Base-by-base conservation (phyloP, 2,888 invertebrate genomes). In the Leptopilina syphax region DNA sequence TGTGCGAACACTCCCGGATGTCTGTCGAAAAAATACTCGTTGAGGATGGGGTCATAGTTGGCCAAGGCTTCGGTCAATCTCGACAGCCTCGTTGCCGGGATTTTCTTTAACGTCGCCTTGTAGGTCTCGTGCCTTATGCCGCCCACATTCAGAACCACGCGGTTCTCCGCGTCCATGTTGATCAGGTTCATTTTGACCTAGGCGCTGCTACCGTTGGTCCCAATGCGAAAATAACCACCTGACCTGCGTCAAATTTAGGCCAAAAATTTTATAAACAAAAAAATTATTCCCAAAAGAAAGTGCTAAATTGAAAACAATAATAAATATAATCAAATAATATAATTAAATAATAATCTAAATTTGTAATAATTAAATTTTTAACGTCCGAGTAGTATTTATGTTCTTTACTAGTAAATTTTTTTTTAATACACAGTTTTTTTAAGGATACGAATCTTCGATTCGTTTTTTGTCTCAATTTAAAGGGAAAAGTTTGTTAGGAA, bases 1-100 rank as follows among this genome's bases (percentile, higher is more conserved):
- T 99, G 98, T 80, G 98, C 98, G 93, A 99, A 99, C 76, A 96
- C 98, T 78, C 98, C 98, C 54, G 98, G 98, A 93, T 99, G 98
- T 87, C 98, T 94, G 93, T 98, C 99, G 93, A 99, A 99, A 95
- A 99, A 99, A 94, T 99, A 99, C 94, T 99, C 99, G 93, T 99
- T 99, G 89, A 99, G 95, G 90, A 99, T 97, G 76, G 99, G 98
- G 93, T 99, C 99, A 94, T 99, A 99, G 94, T 99, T 99, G 91
- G 98, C 99, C 89, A 99, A 94, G 68, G 98, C 98, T 93, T 99
- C 99, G 83, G 98, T 98, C 85, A 98, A 95, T 84, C 98, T 94
- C 77, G 98, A 98, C 86, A 99, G 94, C 84, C 98, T 94, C 78
- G 98, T 99, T 89, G 98, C 98, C 60, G 98, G 98, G 91, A 98